Base-by-base conservation (phyloP, 1,140 invertebrate genomes). In the Drosophila auraria region DNA sequence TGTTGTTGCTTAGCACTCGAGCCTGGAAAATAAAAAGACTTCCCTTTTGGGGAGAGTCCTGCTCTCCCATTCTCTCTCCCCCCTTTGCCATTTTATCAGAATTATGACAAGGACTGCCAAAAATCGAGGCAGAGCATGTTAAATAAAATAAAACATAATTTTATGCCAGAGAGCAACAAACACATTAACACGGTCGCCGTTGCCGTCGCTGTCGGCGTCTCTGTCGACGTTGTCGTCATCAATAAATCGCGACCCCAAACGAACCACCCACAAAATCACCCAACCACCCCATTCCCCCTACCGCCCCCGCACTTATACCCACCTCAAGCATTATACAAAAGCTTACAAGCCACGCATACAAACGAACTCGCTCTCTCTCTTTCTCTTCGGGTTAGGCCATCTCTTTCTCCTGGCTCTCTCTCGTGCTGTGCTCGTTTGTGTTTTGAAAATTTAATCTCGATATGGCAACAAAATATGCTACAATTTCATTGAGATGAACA, bases 371-470 rank as follows among this genome's bases (percentile, higher is more conserved):
- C 17, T 8, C 70, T 69, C 54, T 62, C 64, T 49, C 62, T 53
- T 65, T 45, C 61, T 3, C 50, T 51, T 44, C 3, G 47, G 23
- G 38, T 23, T 33, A 20, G 36, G 8, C 50, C 49, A 40, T 17
- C 81, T 64, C 62, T 66, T 54, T 63, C 47, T 12, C 17, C 15
- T 20, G 53, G 17, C 14, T 36, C 50, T 33, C 58, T 42, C 49
- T 45, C 74, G 60, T 78, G 77, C 84, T 87, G 84, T 72, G 73
- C 84, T 90, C 87, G 87, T 86, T 90, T 90, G 79, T 89, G 86
- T 90, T 90, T 90, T 90, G 87, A 91, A 91, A 90, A 90, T 90
- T 90, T 90, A 90, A 90, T 90, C 86, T 90, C 86, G 86, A 90
- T 90, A 90, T 90, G 87, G 86, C 86, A 90, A 90, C 86, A 90